A percentile compares a stretch with the other conserved stretches of the same genome.
Conservation (phyloP, 1,140 invertebrate genomes). For the Helicorthomorpha holstii region DNA sequence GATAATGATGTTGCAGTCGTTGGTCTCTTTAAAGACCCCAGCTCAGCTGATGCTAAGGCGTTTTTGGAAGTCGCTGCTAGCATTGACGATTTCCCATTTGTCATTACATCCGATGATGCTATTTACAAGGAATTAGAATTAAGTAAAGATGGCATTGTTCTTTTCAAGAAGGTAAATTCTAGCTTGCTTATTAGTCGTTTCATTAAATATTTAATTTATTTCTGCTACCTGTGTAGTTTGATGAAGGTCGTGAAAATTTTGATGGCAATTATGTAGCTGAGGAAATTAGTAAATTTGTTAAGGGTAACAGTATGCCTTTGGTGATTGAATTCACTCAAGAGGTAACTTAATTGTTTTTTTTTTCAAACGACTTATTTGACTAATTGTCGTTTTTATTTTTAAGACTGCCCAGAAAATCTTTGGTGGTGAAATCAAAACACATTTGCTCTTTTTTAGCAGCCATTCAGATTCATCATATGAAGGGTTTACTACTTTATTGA, state of each 20-base stretch:
- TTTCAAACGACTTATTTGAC: neutral
- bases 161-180: conserved; percentile 81
- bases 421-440: conserved; percentile 90
- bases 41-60: conserved; percentile 57
- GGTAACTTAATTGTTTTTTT: conserved; percentile 10
- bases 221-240: conserved; percentile 45
- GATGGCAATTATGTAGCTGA: conserved; percentile 47
- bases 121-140: conserved; percentile 57
- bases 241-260: conserved; percentile 71
- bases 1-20: conserved; percentile 62
- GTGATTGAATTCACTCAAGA: conserved; percentile 97
- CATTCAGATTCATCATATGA: conserved; percentile 65
- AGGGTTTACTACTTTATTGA: conserved; percentile 51
- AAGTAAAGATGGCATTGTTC: conserved; percentile 50
- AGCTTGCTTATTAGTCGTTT: neutral
- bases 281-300: conserved; percentile 64
- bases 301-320: conserved; percentile 67
- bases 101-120: conserved; percentile 55
- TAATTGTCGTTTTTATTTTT: neutral
- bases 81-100: conserved; percentile 81
- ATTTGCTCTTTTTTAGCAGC: conserved; percentile 85
- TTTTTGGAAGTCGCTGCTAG: conserved; percentile 60
- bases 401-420: conserved; percentile 91
- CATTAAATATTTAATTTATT: neutral
- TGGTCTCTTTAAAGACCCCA: conserved; percentile 81